Conservation (phyloP, 2,113 vertebrate species). For the Myiozetetes cayanensis region DNA sequence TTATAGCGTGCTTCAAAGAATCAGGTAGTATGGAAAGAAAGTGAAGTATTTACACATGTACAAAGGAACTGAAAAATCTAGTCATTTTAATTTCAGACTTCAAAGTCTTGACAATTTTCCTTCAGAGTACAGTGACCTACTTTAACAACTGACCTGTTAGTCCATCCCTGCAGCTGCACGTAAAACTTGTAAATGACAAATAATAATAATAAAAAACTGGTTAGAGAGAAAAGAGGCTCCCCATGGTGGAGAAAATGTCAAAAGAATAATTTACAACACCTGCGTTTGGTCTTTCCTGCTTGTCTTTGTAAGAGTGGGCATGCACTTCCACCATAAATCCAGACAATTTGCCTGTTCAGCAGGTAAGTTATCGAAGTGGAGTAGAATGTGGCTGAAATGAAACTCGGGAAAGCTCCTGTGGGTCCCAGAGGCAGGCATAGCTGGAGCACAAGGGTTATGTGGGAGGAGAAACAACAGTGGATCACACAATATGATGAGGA, state of each 20-base stretch:
- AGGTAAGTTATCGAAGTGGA: background rate
- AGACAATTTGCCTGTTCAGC: background rate
- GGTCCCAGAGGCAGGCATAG: background rate
- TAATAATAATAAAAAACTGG: background rate
- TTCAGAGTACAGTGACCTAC: background rate
- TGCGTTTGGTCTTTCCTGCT: background rate
- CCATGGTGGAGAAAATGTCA: background rate
- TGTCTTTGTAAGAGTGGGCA: background rate
- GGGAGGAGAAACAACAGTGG: background rate
- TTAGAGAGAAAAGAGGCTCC: background rate
- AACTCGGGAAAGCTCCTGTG: background rate
- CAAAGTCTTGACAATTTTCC: constrained; percentile 23
- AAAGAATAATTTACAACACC: background rate
- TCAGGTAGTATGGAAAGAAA: background rate
- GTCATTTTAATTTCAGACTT: constrained; percentile 28
- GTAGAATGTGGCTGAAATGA: background rate
- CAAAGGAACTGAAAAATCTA: constrained; percentile 10
- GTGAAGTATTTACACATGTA: background rate
- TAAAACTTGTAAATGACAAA: background rate
- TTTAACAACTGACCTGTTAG: constrained; percentile 14
- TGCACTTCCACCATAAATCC: background rate
- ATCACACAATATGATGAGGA: background rate
- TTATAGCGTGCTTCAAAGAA: constrained; percentile 27
- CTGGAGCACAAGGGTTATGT: background rate
- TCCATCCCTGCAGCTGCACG: background rate